Percentiles rank a stretch among this genome's conserved stretches.
phyloP scores from a whole-genome alignment of 2,797 vertebrate species.

The Enteromius radiatus region DNA sequence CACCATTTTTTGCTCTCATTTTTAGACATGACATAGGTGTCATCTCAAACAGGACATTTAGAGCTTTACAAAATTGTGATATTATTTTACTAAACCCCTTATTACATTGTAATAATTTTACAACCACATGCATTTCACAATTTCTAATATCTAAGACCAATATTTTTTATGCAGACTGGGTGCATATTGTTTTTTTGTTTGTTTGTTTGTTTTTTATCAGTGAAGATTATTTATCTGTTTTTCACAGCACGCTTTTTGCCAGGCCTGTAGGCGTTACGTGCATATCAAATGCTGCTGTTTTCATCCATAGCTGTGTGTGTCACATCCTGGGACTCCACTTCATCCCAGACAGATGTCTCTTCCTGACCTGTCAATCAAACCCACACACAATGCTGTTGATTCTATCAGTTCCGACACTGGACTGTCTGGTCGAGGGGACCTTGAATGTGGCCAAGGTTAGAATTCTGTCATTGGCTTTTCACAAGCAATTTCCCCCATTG shows the following conservation, averaged over 20 bases:
- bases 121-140: neutral
- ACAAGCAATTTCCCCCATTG: conserved; percentile 65
- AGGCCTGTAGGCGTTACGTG: neutral
- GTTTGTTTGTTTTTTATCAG: conserved; percentile 19
- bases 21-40: neutral
- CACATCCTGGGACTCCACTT: conserved; percentile 28
- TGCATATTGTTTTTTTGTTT: neutral
- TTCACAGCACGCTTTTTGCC: conserved; percentile 22
- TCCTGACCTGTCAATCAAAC: conserved; percentile 57
- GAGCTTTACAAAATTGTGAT: neutral
- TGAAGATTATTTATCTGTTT: conserved; percentile 15
- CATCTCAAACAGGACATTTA: neutral
- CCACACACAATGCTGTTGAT: conserved; percentile 57
- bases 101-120: neutral
- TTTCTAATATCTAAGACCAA: neutral
- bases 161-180: neutral
- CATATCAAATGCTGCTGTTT: conserved; percentile 38
- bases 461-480: conserved; percentile 61
- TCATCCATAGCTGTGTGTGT: conserved; percentile 26
- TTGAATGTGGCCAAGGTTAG: conserved; percentile 59
- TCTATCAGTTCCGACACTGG: conserved; percentile 56
- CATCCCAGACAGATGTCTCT: conserved; percentile 30
- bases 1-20: neutral
- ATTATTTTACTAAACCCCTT: neutral
- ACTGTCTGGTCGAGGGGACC: conserved; percentile 55